Evolutionary conservation across 2,797 vertebrate genomes (phyloP).

Genomic region (Phataginus tricuspis): DNA sequence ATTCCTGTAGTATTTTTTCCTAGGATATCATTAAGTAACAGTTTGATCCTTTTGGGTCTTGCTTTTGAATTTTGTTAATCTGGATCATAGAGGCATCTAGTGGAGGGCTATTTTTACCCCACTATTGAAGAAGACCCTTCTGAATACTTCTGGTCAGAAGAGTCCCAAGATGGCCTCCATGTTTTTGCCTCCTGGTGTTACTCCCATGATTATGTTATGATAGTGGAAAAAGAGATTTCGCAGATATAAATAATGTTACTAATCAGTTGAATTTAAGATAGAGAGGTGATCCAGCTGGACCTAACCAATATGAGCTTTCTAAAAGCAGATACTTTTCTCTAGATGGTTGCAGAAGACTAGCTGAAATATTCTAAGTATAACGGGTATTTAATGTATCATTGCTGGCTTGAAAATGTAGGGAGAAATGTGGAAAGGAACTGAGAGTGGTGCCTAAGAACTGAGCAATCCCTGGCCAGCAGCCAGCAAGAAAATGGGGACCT

Average conservation of each 20-base stretch:
- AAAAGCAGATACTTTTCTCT: not conserved
- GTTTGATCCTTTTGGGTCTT: slow-evolving; percentile 20
- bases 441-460: not conserved
- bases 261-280: not conserved
- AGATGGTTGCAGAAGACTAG: not conserved
- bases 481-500: not conserved
- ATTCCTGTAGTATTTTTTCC: not conserved
- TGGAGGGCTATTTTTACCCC: not conserved
- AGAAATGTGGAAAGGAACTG: not conserved
- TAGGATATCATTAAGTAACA: not conserved
- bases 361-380: not conserved
- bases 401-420: not conserved
- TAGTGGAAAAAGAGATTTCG: not conserved
- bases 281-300: not conserved
- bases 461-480: not conserved
- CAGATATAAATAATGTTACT: not conserved
- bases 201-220: not conserved
- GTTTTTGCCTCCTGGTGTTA: not conserved
- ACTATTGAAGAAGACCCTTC: not conserved
- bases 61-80: not conserved
- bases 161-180: not conserved
- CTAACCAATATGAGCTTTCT: not conserved
- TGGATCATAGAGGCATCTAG: not conserved
- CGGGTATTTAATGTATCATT: not conserved
- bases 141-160: not conserved